Conservation (phyloP, 2,888 invertebrate genomes). For the Cheilosia scutellata region DNA sequence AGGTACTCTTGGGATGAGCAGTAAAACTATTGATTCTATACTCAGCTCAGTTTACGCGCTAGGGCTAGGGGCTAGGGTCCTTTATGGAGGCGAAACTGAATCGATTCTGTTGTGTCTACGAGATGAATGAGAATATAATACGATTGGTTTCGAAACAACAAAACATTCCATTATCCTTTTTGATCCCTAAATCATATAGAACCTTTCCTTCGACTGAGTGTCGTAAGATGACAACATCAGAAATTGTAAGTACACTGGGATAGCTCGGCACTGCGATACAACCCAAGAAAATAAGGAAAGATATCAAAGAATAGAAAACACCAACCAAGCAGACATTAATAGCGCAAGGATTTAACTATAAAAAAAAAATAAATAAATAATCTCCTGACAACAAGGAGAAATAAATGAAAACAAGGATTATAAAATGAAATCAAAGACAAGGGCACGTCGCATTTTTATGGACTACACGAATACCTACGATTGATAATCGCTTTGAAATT, state of each 20-base stretch:
- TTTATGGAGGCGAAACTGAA: not conserved
- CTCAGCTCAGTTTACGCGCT: conserved; percentile 15
- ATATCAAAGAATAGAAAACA: conserved; percentile 21
- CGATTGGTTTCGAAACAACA: conserved; percentile 57
- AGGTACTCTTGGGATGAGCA: not conserved
- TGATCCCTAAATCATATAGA: conserved; percentile 60
- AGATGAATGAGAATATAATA: conserved; percentile 56
- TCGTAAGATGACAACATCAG: conserved; percentile 41
- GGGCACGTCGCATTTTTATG: conserved; percentile 47
- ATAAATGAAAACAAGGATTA: conserved; percentile 60
- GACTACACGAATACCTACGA: conserved; percentile 2
- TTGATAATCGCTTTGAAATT: conserved; percentile 1
- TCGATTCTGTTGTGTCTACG: not conserved
- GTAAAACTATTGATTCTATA: conserved; percentile 19
- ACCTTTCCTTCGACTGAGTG: conserved; percentile 29
- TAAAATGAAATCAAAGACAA: conserved; percentile 62
- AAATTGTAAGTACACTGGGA: conserved; percentile 25
- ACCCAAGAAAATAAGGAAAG: conserved; percentile 17
- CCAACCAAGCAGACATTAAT: conserved; percentile 14
- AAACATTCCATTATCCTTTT: conserved; percentile 54
- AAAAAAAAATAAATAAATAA: conserved; percentile 25
- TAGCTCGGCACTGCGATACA: not conserved
- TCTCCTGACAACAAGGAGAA: not conserved
- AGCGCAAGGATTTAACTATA: conserved; percentile 32
- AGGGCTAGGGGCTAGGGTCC: not conserved